Evolutionary conservation across 2,113 vertebrate species (phyloP).

Genomic region (Microtus richardsoni): DNA sequence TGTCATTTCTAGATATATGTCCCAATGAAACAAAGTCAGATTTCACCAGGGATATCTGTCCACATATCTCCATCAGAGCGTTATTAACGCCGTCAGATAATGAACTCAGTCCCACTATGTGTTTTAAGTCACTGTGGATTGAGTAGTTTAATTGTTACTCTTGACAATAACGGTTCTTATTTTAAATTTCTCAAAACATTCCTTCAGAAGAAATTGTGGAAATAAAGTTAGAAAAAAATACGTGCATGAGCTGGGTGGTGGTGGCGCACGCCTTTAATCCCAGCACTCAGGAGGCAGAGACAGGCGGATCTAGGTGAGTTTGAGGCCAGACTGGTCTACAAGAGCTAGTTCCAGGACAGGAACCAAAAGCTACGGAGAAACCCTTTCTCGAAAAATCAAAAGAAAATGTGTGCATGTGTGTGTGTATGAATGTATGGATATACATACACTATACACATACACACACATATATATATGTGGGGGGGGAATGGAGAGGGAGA

Average conservation of each 20-base stretch:
- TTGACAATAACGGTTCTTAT: background rate
- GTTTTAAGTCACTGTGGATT: background rate
- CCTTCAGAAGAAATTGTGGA: background rate
- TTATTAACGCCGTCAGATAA: background rate
- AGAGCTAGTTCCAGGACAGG: too few species aligned
- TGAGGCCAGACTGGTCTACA: too few species aligned
- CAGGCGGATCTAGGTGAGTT: too few species aligned
- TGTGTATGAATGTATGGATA: background rate
- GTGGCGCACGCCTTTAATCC: too few species aligned
- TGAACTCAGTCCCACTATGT: background rate
- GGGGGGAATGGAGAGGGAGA: rapidly evolving
- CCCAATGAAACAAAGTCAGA: background rate
- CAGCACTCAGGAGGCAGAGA: too few species aligned
- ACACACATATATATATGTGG: too few species aligned
- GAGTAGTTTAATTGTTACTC: background rate
- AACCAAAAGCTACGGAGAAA: too few species aligned
- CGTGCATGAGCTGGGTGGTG: too few species aligned
- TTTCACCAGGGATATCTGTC: background rate
- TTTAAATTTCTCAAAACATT: background rate
- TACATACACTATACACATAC: background rate
- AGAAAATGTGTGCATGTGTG: background rate
- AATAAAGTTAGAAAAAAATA: background rate
- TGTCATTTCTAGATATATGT: background rate
- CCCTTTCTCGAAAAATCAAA: too few species aligned
- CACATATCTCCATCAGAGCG: background rate